Conservation (phyloP, 2,888 invertebrate genomes). For the Eupithecia inturbata region DNA sequence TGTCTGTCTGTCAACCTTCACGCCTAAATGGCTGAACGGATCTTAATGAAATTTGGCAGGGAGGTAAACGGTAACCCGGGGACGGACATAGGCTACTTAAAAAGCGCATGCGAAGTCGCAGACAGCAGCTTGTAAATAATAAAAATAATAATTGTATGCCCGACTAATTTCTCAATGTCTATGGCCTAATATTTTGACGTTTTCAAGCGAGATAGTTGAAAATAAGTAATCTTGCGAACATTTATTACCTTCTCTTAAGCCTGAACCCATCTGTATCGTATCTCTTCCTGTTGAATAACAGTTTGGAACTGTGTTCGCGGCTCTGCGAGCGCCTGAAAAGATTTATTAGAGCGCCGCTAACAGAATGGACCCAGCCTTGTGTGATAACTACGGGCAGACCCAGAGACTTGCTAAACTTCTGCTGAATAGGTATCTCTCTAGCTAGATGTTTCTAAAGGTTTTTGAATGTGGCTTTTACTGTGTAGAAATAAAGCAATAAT, state of each 20-base stretch:
- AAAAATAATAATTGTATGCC: too few relatives aligned
- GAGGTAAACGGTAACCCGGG: too few relatives aligned
- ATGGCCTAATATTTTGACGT: neutral
- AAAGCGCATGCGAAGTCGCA: too few relatives aligned
- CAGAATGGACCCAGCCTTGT: conserved; percentile 23
- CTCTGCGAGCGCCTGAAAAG: conserved; percentile 26
- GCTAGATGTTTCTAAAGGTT: neutral
- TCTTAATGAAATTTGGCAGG: too few relatives aligned
- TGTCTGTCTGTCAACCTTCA: too few relatives aligned
- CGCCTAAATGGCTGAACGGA: too few relatives aligned
- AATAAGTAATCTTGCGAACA: neutral
- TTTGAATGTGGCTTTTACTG: neutral
- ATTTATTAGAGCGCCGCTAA: conserved; percentile 30
- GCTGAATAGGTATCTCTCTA: conserved; percentile 20
- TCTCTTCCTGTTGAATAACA: neutral
- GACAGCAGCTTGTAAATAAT: too few relatives aligned
- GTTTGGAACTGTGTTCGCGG: conserved; percentile 16
- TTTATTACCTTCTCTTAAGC: neutral
- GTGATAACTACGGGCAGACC: conserved; percentile 23
- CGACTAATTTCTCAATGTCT: neutral
- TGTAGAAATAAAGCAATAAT: neutral
- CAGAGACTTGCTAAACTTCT: conserved; percentile 18
- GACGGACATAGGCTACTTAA: too few relatives aligned
- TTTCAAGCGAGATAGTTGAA: neutral
- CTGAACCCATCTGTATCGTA: neutral